A percentile compares a stretch with the other conserved stretches of the same genome.
Conservation (phyloP, 2,888 invertebrate species). For the Drosophila subsilvestris region DNA sequence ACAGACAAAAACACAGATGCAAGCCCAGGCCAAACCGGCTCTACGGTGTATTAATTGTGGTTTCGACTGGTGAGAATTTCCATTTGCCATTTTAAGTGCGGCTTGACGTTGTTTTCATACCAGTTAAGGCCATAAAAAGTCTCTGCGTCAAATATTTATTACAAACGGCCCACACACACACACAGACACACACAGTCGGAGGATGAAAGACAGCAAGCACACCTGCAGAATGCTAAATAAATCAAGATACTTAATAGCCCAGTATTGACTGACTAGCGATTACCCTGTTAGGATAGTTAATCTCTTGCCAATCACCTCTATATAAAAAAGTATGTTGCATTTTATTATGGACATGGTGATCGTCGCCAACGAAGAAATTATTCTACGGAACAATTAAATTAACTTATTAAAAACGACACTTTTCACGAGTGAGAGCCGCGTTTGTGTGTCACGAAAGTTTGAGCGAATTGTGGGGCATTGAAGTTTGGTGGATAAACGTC, state of each 20-base stretch:
- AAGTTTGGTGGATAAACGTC: no score
- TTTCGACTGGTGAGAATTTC: slow-evolving; percentile 77
- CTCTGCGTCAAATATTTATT: slow-evolving; percentile 65
- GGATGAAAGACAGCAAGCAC: slow-evolving; percentile 25
- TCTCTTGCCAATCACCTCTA: no score
- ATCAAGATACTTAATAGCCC: slow-evolving; percentile 2
- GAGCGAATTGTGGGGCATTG: no score
- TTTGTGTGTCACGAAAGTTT: no score
- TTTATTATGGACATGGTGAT: no score
- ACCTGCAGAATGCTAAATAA: slow-evolving; percentile 49
- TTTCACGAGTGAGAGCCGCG: no score
- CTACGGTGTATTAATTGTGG: slow-evolving; percentile 75
- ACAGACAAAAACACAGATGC: slow-evolving; percentile 17
- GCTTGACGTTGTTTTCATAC: slow-evolving; percentile 69
- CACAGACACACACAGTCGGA: slow-evolving; percentile 1
- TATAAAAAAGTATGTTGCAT: no score
- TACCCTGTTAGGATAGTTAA: background rate
- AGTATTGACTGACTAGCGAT: background rate
- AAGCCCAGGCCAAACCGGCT: slow-evolving; percentile 11
- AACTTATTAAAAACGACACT: no score
- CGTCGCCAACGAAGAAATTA: no score
- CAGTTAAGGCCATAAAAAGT: slow-evolving; percentile 61
- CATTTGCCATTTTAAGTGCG: slow-evolving; percentile 80
- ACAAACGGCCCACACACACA: slow-evolving; percentile 43
- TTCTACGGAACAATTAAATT: no score